Evolutionary conservation across 2,888 invertebrate genomes (phyloP).

Genomic region (Hartigia nigra): DNA sequence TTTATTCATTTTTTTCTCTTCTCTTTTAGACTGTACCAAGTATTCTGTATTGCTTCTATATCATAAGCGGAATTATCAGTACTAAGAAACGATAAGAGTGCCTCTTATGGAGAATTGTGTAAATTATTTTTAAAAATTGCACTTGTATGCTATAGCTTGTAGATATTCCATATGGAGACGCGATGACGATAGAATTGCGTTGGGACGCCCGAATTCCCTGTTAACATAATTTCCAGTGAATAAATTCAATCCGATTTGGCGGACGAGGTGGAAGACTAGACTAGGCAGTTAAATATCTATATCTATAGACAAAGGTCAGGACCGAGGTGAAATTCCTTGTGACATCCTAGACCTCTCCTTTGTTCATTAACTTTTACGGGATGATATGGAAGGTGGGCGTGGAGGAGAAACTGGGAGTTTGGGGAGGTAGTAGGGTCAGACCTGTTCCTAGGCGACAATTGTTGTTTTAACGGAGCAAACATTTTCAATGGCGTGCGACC

Average conservation of each 20-base stretch:
- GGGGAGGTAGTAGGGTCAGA: constrained; percentile 9
- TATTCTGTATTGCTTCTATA: background rate
- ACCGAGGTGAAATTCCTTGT: constrained; percentile 34
- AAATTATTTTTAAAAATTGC: background rate
- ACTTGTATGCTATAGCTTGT: background rate
- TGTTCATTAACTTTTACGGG: constrained; percentile 48
- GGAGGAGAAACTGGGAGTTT: background rate
- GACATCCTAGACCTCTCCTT: constrained; percentile 41
- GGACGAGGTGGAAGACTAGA: constrained; percentile 11
- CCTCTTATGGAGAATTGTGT: background rate
- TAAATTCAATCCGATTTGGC: constrained; percentile 46
- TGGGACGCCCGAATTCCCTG: constrained; percentile 13
- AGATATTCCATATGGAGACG: background rate
- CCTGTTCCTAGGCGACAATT: constrained; percentile 25
- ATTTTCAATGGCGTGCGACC: constrained; percentile 58
- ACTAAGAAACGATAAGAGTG: background rate
- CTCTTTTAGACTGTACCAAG: background rate
- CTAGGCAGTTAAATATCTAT: constrained; percentile 7
- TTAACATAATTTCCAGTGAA: constrained; percentile 48
- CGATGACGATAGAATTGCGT: background rate
- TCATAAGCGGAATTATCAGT: background rate
- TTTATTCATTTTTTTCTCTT: background rate
- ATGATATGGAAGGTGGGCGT: background rate
- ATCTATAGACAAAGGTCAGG: constrained; percentile 2
- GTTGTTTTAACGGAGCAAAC: constrained; percentile 32